A percentile compares a stretch with the other conserved stretches of the same genome.
Evolutionary conservation across 2,888 invertebrate genomes (phyloP).

Genomic region (Erynnis tages): DNA sequence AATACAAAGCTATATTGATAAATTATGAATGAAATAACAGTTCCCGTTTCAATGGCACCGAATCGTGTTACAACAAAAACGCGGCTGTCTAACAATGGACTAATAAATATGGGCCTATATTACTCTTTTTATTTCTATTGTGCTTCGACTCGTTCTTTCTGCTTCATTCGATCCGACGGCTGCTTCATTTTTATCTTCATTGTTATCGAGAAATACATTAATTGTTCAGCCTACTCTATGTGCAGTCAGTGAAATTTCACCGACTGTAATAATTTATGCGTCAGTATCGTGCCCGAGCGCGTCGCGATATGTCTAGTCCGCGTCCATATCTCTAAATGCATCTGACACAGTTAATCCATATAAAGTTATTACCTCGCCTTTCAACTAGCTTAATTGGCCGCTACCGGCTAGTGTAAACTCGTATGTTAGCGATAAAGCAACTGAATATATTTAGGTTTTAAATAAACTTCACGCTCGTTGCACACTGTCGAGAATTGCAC

Average conservation of each 20-base stretch:
- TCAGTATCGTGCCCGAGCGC: slow-evolving; percentile 35
- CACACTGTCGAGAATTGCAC: slow-evolving; percentile 56
- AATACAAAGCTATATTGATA: slow-evolving; percentile 75
- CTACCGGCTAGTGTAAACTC: slow-evolving; percentile 67
- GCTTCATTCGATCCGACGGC: slow-evolving; percentile 51
- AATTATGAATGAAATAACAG: slow-evolving; percentile 74
- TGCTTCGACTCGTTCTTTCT: slow-evolving; percentile 46
- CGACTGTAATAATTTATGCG: slow-evolving; percentile 55
- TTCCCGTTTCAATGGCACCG: slow-evolving; percentile 54
- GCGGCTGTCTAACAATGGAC: slow-evolving; percentile 63
- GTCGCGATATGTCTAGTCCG: slow-evolving; percentile 22
- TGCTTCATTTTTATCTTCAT: slow-evolving; percentile 50
- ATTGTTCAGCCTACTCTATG: slow-evolving; percentile 36
- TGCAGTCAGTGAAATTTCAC: slow-evolving; percentile 27
- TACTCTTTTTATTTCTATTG: slow-evolving; percentile 55
- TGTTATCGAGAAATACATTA: slow-evolving; percentile 52
- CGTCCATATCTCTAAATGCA: slow-evolving; percentile 61
- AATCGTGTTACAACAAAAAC: slow-evolving; percentile 68
- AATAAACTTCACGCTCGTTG: slow-evolving; percentile 56
- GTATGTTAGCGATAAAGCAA: slow-evolving; percentile 65
- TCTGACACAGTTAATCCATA: slow-evolving; percentile 73
- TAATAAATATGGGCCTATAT: slow-evolving; percentile 72
- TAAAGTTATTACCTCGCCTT: slow-evolving; percentile 72
- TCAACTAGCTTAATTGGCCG: slow-evolving; percentile 69
- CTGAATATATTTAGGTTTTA: slow-evolving; percentile 64